Evolutionary conservation across 2,797 vertebrate genomes (phyloP).

Genomic region (Rhynchonycteris naso): DNA sequence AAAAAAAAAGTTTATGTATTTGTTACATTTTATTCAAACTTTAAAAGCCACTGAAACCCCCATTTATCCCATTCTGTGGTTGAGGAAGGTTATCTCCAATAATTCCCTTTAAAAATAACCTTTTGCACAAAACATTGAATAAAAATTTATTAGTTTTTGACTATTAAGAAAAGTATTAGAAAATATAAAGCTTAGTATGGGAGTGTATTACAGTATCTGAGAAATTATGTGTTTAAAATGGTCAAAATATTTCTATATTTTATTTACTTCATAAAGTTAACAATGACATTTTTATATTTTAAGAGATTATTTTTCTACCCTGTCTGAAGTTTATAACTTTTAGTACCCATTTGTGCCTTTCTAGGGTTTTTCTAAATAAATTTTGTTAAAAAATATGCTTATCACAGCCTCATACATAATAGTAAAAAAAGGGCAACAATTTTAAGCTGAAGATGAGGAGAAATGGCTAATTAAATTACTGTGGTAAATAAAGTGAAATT

Average conservation of each 20-base stretch:
- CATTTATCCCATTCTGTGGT: background rate
- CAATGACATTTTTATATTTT: conserved; percentile 9
- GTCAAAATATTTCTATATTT: background rate
- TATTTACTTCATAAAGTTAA: background rate
- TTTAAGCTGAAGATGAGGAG: background rate
- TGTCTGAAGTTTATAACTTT: background rate
- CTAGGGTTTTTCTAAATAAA: conserved; percentile 27
- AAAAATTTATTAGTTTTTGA: background rate
- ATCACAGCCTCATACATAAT: background rate
- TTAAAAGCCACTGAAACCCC: conserved; percentile 43
- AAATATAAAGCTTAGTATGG: background rate
- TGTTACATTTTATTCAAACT: conserved; percentile 20
- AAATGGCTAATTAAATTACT: background rate
- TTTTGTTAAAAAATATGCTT: conserved; percentile 5
- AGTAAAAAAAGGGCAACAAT: conserved; percentile 27
- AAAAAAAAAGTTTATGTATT: background rate
- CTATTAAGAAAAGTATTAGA: background rate
- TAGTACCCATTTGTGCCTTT: conserved; percentile 15
- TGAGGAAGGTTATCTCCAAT: background rate
- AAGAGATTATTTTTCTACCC: background rate
- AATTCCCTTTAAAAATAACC: background rate
- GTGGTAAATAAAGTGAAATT: background rate
- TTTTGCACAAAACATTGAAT: background rate
- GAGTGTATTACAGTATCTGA: background rate
- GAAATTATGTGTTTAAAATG: background rate